phyloP scores from a whole-genome alignment of 2,888 invertebrate genomes.

The Sinelater perroti region DNA sequence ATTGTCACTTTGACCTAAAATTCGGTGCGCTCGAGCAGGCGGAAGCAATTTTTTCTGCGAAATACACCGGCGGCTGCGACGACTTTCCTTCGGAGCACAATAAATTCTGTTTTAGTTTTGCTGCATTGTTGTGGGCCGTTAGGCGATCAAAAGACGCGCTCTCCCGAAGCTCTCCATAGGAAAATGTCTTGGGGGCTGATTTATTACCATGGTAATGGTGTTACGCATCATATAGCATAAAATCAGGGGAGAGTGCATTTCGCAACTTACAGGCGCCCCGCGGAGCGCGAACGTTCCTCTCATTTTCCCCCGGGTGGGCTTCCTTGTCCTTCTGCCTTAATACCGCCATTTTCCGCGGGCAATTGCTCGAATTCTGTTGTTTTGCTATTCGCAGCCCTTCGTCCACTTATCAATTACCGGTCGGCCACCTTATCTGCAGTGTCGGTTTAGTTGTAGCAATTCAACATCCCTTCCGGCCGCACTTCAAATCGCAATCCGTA shows the following conservation, averaged over 20 bases:
- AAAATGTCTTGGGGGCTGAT: slow-evolving; percentile 38
- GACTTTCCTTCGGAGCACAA: background rate
- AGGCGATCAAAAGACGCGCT: slow-evolving; percentile 9
- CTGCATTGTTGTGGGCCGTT: slow-evolving; percentile 6
- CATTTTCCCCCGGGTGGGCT: background rate
- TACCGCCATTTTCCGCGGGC: slow-evolving; percentile 7
- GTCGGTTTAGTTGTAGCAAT: no score
- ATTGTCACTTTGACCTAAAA: background rate
- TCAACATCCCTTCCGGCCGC: no score
- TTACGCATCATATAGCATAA: slow-evolving; percentile 43
- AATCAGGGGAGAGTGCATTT: slow-evolving; percentile 39
- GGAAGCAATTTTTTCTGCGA: background rate
- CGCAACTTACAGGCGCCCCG: slow-evolving; percentile 30
- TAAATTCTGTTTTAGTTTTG: slow-evolving; percentile 1
- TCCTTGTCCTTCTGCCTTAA: background rate
- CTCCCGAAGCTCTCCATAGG: slow-evolving; percentile 18
- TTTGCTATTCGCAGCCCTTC: no score
- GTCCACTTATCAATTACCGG: no score
- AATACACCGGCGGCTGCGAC: background rate
- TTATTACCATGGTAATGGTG: slow-evolving; percentile 41
- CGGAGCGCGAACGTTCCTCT: slow-evolving; percentile 13
- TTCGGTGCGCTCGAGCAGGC: no score
- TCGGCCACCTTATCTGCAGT: no score
- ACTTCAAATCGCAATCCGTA: slow-evolving; percentile 17
- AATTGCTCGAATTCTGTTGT: no score